phyloP scores from a whole-genome alignment of 2,888 invertebrate genomes.

The Brachyopa scutellaris region DNA sequence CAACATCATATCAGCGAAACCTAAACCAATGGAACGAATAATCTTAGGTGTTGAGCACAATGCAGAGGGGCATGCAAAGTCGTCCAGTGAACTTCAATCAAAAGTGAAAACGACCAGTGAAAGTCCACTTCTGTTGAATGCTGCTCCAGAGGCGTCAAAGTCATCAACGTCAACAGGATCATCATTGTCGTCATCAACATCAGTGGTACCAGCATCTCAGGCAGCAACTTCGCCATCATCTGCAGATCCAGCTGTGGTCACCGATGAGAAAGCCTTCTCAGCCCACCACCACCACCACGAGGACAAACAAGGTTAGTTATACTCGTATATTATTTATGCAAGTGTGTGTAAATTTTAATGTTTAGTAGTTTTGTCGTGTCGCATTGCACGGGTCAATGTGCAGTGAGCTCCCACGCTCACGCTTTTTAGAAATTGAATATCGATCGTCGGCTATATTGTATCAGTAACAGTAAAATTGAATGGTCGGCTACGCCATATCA shows the following conservation, averaged over 20 bases:
- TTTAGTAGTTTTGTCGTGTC: neutral
- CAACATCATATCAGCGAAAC: conserved; percentile 43
- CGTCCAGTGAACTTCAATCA: conserved; percentile 62
- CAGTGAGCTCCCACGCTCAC: neutral
- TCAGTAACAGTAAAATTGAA: no score
- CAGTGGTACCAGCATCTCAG: conserved; percentile 25
- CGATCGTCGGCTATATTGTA: no score
- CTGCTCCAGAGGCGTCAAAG: conserved; percentile 65
- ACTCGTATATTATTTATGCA: no score
- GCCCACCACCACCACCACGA: conserved; percentile 24
- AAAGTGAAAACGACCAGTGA: conserved; percentile 69
- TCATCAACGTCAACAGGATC: conserved; percentile 64
- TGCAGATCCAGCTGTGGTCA: conserved; percentile 72
- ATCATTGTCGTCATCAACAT: conserved; percentile 29
- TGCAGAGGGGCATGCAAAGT: conserved; percentile 54
- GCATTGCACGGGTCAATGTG: neutral
- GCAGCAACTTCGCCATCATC: conserved; percentile 46
- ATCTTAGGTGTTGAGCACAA: conserved; percentile 79
- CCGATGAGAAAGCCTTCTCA: conserved; percentile 45
- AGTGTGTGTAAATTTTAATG: conserved; percentile 29
- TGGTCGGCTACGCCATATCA: no score
- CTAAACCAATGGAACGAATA: conserved; percentile 80
- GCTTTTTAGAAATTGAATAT: neutral
- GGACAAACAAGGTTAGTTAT: conserved; percentile 66
- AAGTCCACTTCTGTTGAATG: conserved; percentile 40